Conservation (phyloP, 2,888 invertebrate species). For the Napeogenes sylphis region DNA sequence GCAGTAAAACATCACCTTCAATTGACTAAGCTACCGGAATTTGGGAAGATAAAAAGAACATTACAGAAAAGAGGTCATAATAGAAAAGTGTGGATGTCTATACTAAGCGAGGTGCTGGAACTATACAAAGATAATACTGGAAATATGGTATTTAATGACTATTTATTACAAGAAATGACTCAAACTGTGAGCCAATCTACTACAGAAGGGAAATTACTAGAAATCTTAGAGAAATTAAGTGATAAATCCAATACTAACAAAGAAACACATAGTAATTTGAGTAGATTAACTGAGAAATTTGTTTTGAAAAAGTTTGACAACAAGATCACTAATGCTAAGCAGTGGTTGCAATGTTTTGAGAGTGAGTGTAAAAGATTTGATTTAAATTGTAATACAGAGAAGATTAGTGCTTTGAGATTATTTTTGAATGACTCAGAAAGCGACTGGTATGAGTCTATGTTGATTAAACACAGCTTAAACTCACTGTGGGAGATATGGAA, state of each 20-base stretch:
- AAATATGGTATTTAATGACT: conserved; percentile 15
- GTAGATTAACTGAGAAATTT: neutral
- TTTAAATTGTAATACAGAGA: too few species aligned
- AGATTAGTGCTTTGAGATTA: too few species aligned
- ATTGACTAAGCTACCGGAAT: conserved; percentile 12
- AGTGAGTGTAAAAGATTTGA: too few species aligned
- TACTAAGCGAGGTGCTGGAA: conserved; percentile 9
- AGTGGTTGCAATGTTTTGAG: too few species aligned
- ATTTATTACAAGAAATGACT: conserved; percentile 15
- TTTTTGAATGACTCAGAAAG: too few species aligned
- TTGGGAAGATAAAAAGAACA: conserved; percentile 13
- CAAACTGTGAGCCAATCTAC: neutral
- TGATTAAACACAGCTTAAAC: too few species aligned
- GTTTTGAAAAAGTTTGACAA: too few species aligned
- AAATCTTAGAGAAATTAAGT: conserved; percentile 14
- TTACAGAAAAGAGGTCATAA: conserved; percentile 15
- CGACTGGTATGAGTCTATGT: too few species aligned
- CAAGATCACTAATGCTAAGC: too few species aligned
- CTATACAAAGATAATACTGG: conserved; percentile 12
- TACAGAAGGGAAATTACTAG: conserved; percentile 10
- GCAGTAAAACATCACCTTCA: conserved; percentile 13
- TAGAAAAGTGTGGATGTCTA: conserved; percentile 14
- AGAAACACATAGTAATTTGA: conserved; percentile 8
- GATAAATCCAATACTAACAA: conserved; percentile 10
- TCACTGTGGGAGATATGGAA: too few species aligned